Evolutionary conservation across 2,888 invertebrate species (phyloP).

Genomic region (Furcula furcula): DNA sequence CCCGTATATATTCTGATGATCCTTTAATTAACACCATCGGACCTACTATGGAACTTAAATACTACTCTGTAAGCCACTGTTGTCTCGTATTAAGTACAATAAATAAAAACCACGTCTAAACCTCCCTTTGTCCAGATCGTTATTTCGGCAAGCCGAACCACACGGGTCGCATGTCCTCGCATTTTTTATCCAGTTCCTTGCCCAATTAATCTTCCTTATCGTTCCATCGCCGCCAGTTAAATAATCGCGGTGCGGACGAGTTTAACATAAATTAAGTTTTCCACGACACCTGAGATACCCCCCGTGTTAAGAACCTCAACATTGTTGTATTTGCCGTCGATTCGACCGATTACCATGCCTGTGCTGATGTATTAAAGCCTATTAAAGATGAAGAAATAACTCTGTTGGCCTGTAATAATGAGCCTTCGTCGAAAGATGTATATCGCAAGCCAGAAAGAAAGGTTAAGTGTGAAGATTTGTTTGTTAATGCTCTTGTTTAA

Average conservation of each 20-base stretch:
- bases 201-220: conserved; percentile 78
- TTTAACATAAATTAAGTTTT: conserved; percentile 81
- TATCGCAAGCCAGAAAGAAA: conserved; percentile 71
- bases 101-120: conserved; percentile 19
- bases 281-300: conserved; percentile 76
- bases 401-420: conserved; percentile 60
- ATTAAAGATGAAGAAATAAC: conserved; percentile 12
- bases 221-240: conserved; percentile 68
- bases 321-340: conserved; percentile 9
- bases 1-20: too few relatives aligned
- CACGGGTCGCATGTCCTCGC: conserved; percentile 63
- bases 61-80: conserved; percentile 14
- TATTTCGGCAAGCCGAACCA: conserved; percentile 46
- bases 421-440: conserved; percentile 72
- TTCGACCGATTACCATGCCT: conserved; percentile 31
- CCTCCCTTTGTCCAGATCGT: conserved; percentile 34
- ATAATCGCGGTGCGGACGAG: conserved; percentile 74
- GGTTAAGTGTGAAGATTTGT: conserved; percentile 82
- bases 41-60: conserved; percentile 18
- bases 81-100: conserved; percentile 26
- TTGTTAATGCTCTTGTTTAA: conserved; percentile 77
- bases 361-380: conserved; percentile 11
- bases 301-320: conserved; percentile 56
- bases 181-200: conserved; percentile 55
- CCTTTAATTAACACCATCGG: neutral